These are phyloP conservation scores for Champsocephalus esox DNA, from an alignment of 2,797 vertebrate species.

Conservation along the genomic window DNA sequence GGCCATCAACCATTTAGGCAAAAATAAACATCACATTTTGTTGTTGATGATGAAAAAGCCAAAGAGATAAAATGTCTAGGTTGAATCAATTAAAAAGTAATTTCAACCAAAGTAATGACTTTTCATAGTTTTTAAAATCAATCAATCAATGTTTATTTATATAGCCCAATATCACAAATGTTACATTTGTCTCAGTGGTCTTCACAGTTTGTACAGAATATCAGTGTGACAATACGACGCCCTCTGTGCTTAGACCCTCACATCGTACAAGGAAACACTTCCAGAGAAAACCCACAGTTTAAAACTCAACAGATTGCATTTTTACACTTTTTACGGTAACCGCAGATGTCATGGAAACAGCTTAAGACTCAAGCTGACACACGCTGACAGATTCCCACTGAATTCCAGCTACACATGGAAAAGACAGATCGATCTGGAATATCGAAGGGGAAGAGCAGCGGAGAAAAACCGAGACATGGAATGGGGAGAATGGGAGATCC, in stretches of 20 bases:
- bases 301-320: slow-evolving; percentile 4
- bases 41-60: neutral
- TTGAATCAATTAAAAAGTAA: neutral
- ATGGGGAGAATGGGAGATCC: slow-evolving; percentile 71
- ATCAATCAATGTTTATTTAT: too few relatives aligned
- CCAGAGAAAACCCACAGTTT: too few relatives aligned
- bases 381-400: slow-evolving; percentile 60
- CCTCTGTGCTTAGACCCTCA: too few relatives aligned
- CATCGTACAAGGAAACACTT: too few relatives aligned
- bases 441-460: slow-evolving; percentile 51
- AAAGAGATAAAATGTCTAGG: neutral
- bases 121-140: slow-evolving; percentile 8
- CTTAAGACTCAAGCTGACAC: slow-evolving; percentile 51
- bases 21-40: neutral
- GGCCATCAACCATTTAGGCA: too few relatives aligned
- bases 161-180: too few relatives aligned
- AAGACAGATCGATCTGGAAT: slow-evolving; percentile 72
- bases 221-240: too few relatives aligned
- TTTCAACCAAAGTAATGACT: neutral
- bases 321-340: slow-evolving; percentile 36
- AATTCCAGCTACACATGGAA: slow-evolving; percentile 52
- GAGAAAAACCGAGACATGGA: slow-evolving; percentile 58
- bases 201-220: too few relatives aligned
- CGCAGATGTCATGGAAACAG: slow-evolving; percentile 46
- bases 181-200: too few relatives aligned